Base-by-base conservation (phyloP, 2,888 invertebrate species). In the Seira ritae region DNA sequence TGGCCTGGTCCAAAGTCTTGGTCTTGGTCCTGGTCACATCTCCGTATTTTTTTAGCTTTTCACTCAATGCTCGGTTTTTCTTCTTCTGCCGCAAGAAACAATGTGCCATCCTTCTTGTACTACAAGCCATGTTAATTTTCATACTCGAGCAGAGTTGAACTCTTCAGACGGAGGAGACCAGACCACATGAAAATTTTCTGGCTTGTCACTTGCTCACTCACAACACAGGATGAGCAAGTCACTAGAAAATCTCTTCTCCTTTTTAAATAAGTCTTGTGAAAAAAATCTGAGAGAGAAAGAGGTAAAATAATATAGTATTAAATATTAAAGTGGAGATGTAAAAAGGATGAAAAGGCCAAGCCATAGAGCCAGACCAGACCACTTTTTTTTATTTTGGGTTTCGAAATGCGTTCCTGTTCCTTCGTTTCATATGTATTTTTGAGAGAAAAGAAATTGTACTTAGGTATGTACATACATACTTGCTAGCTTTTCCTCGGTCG, bases 181-280 rank as follows among this genome's bases (percentile, higher is more conserved):
- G 83, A 72, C 71, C 65, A 77, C 82, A 81, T 81, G 76, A 69
- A 82, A 76, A n/a, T n/a, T 78, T 74, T 78, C 68, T 83, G 78
- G 74, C 78, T 83, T 83, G 83, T 83, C 78, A 83, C 83, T 83
- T 77, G 67, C 62, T 73, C 83, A 70, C 66, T 74, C 31, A n/a
- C n/a, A n/a, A n/a, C n/a, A n/a, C 62, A 20, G 77, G 82, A 82
- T 77, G 83, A 77, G 78, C 69, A 78, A 77, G 76, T 20, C 73
- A 71, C 62, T 42, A 20, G 69, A 66, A 72, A 31, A 31, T 65
- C 67, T 23, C 67, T 19, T 19, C 22, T 23, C 67, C n/a, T 31
- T 67, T 31, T 31, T 55, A 55, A 19, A 19, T 65, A 66, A 46
- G 19, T 24, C 50, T 66, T 66, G 72, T 60, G 70, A 77, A 71